These are phyloP conservation scores for Sebastes itinus DNA, from an alignment of 2,797 vertebrate genomes.

Conservation along the genomic window DNA sequence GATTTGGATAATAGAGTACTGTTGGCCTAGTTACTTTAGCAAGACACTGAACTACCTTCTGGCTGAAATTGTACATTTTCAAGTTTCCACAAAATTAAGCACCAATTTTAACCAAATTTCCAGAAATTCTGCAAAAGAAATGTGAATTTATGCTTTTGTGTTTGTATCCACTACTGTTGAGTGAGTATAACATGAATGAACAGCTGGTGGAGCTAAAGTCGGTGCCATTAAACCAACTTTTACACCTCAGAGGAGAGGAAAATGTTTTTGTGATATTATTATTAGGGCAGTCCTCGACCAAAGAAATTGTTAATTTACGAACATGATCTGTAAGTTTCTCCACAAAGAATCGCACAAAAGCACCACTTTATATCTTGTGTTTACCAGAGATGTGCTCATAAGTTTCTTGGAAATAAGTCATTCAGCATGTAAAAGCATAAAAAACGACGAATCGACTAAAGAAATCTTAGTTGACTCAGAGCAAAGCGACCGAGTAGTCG, in stretches of 20 bases:
- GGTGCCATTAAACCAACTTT: background rate
- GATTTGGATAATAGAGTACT: background rate
- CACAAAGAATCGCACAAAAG: too few species aligned
- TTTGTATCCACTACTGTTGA: background rate
- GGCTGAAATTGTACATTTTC: background rate
- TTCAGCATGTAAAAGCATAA: too few species aligned
- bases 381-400: too few species aligned
- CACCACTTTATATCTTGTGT: too few species aligned
- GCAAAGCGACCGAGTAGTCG: too few species aligned
- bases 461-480: too few species aligned
- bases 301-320: too few species aligned
- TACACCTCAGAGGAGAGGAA: background rate
- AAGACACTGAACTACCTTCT: background rate
- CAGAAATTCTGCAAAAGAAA: background rate
- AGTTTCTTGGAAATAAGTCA: too few species aligned
- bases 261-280: background rate
- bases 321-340: too few species aligned
- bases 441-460: too few species aligned
- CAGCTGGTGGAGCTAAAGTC: background rate
- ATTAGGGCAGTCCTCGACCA: too few species aligned
- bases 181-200: background rate
- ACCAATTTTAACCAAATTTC: background rate
- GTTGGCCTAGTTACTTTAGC: too few species aligned
- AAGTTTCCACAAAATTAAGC: background rate
- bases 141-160: background rate